Evolutionary conservation across 2,113 vertebrate genomes (phyloP), one percentile per base, ranked within the genome.

Genomic region (Tupaia tana): DNA sequence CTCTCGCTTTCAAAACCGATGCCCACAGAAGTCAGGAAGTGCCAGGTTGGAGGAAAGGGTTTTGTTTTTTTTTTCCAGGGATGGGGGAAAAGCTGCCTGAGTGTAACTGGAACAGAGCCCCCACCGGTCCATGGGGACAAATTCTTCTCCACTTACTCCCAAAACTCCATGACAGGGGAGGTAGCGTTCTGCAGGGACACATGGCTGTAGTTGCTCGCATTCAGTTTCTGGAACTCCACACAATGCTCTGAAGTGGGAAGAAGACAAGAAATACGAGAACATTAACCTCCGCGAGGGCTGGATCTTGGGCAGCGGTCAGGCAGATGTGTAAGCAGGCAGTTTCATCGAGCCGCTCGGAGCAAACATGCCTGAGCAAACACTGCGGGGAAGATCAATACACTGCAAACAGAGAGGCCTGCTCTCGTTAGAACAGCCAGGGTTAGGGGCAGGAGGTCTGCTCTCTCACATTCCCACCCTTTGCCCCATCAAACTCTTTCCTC

Each of bases 141-240:
- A 24, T 43, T 93, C 84, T 74, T 24, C 91, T 96, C 98, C 98
- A 99, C 99, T 99, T 98, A 99, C 99, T 99, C 99, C 99, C 99
- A 99, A 97, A 99, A 99, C 97, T 99, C 99, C 97, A 99, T 99
- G 96, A 99, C 99, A 15, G 99, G 99, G 95, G 99, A 99, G 61
- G 99, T 99, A 90, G 99, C 99, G 19, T 99, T 99, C 94, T 98
- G 98, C 95, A 99, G 98, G 61, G 98, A 98, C 27, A 98, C 90
- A 43, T 98, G 98, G 93, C 98, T 99, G 98, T 99, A 98, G 98
- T 99, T 99, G 98, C 98, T 99, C 93, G 98, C 94, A 31, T 99
- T 99, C 97, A 99, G 98, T 96, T 99, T 99, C 96, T 99, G 99
- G 98, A 98, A 99, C 98, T 99, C 99, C 96, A 99, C 98, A 83